phyloP scores from a whole-genome alignment of 2,888 invertebrate species.

The Nemapogon koenigi region DNA sequence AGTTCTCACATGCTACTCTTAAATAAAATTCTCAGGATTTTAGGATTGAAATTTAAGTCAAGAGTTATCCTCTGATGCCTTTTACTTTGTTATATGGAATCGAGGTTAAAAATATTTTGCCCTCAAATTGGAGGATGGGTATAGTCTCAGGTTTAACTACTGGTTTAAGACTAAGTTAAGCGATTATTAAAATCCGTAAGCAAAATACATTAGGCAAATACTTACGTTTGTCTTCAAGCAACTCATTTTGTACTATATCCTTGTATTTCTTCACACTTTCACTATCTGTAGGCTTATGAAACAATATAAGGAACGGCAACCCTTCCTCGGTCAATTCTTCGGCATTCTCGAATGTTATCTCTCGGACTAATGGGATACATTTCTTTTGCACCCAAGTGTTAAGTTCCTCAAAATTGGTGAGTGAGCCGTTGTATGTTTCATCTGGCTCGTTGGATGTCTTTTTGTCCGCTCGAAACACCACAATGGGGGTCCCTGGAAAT shows the following conservation, averaged over 20 bases:
- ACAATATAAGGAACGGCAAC: constrained; percentile 95
- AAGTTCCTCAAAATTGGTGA: constrained; percentile 82
- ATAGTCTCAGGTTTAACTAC: no score
- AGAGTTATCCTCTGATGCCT: no score
- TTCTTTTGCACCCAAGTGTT: constrained; percentile 89
- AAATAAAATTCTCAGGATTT: no score
- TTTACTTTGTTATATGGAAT: no score
- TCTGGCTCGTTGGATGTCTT: constrained; percentile 82
- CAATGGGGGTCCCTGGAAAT: constrained; percentile 73
- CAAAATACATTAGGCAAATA: no score
- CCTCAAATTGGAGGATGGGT: no score
- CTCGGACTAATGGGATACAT: constrained; percentile 95
- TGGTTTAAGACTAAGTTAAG: no score
- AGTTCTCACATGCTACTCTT: no score
- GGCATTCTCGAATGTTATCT: constrained; percentile 99
- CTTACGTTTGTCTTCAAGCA: constrained; percentile 92
- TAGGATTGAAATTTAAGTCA: no score
- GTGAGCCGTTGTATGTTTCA: constrained; percentile 80
- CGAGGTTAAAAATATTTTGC: no score
- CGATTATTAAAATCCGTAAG: no score
- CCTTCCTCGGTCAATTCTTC: constrained; percentile 99
- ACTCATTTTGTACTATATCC: constrained; percentile 76
- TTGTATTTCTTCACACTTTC: constrained; percentile 87
- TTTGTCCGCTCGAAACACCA: constrained; percentile 83
- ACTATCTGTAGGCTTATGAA: constrained; percentile 84